Evolutionary conservation across 2,888 invertebrate species (phyloP).

Genomic region (Seira musarum): DNA sequence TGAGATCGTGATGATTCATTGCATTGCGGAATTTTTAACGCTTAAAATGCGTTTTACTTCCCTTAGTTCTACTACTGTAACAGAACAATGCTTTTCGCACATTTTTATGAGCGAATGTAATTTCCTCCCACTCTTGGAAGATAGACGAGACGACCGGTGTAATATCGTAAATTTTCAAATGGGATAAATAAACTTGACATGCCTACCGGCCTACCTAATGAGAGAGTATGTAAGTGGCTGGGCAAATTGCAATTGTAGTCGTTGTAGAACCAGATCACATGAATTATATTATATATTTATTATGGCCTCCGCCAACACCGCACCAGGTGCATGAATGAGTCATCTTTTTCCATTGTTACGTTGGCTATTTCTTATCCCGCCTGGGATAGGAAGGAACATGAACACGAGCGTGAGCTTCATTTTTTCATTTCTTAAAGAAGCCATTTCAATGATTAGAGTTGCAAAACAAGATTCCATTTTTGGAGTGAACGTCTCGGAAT

Average conservation of each 20-base stretch:
- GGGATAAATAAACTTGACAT: neutral
- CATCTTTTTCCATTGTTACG: neutral
- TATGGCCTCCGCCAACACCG: slow-evolving; percentile 5
- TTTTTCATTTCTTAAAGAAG: too few relatives aligned
- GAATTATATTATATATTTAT: too few relatives aligned
- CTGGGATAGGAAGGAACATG: slow-evolving; percentile 3
- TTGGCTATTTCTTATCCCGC: too few relatives aligned
- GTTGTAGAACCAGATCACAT: too few relatives aligned
- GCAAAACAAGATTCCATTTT: slow-evolving; percentile 30
- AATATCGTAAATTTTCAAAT: neutral
- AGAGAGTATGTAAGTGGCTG: slow-evolving; percentile 3
- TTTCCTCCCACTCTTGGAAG: slow-evolving; percentile 12
- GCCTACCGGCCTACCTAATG: too few relatives aligned
- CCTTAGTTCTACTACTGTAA: neutral
- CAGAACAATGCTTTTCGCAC: neutral
- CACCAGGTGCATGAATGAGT: slow-evolving; percentile 16
- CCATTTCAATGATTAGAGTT: too few relatives aligned
- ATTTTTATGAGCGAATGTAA: neutral
- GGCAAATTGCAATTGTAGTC: neutral
- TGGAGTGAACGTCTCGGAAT: slow-evolving; percentile 17
- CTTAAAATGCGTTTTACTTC: neutral
- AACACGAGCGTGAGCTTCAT: neutral
- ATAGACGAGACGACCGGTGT: neutral
- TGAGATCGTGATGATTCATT: slow-evolving; percentile 16
- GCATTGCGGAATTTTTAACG: neutral